These are phyloP conservation scores for Galendromus occidentalis DNA, from an alignment of 1,140 invertebrate genomes.

Conservation along the genomic window DNA sequence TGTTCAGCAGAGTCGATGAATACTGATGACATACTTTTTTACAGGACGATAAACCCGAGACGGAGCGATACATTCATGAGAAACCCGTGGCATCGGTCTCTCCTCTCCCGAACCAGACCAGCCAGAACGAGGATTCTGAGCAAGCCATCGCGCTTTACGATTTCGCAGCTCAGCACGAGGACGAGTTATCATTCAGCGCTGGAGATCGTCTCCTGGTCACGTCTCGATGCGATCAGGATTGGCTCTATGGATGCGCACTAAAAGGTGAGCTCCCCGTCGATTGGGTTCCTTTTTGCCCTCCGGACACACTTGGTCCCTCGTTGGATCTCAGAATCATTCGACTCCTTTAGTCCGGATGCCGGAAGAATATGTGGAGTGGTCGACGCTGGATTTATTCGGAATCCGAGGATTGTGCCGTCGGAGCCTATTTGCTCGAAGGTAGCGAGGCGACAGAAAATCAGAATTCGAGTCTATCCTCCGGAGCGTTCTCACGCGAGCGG, in stretches of 20 bases:
- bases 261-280: not conserved
- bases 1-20: no score
- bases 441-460: no score
- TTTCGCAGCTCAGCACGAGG: not conserved
- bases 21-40: not conserved
- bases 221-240: not conserved
- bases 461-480: no score
- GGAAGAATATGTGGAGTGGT: no score
- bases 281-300: no score
- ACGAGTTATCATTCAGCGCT: not conserved
- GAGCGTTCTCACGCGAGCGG: no score
- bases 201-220: not conserved
- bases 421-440: no score
- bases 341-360: no score
- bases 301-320: no score
- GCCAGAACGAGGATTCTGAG: not conserved
- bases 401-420: no score
- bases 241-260: not conserved
- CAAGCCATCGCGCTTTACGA: not conserved
- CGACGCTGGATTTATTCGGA: no score
- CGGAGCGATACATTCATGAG: not conserved
- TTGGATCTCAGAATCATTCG: no score
- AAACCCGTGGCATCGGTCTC: conserved; percentile 7
- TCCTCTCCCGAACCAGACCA: not conserved
- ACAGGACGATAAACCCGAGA: conserved; percentile 3